Percentiles rank a stretch among this genome's conserved stretches.
Evolutionary conservation across 53 echinoderm and acorn worm genomes (phyloP).

Genomic region (Paracentrotus lividus): DNA sequence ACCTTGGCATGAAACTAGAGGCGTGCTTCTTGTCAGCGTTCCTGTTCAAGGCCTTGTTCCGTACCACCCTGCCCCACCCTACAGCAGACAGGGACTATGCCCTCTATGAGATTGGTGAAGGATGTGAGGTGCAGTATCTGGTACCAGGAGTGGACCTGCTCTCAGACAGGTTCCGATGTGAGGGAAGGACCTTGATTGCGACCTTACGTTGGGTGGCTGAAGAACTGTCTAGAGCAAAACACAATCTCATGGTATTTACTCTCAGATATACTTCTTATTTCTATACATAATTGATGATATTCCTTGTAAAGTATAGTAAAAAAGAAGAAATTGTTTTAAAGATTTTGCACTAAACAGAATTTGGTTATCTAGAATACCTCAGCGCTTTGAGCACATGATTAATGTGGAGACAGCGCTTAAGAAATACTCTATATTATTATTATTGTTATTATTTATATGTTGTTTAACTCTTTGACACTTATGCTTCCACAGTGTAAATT

Average conservation of each 20-base stretch:
- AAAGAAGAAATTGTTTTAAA: too few species aligned
- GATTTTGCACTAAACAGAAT: too few species aligned
- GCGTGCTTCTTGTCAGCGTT: slow-evolving; percentile 96
- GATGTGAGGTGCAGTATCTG: slow-evolving; percentile 99
- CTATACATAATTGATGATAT: neutral
- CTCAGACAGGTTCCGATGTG: slow-evolving; percentile 95
- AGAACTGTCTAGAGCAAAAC: slow-evolving; percentile 94
- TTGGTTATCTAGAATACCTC: too few species aligned
- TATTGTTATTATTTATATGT: too few species aligned
- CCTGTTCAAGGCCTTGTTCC: slow-evolving; percentile 97
- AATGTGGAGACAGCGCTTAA: too few species aligned
- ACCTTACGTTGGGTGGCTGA: slow-evolving; percentile 96
- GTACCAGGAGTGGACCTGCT: slow-evolving; percentile 93
- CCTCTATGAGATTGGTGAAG: slow-evolving; percentile 98
- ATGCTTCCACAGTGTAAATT: too few species aligned
- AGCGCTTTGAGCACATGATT: too few species aligned
- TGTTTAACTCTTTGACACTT: too few species aligned
- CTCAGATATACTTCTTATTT: neutral
- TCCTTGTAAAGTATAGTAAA: neutral
- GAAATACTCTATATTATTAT: too few species aligned
- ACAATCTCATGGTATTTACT: slow-evolving; percentile 86
- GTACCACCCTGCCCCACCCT: slow-evolving; percentile 93
- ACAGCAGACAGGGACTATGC: slow-evolving; percentile 98
- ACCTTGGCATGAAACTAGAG: slow-evolving; percentile 95
- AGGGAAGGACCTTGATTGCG: slow-evolving; percentile 91